Base-by-base conservation (phyloP, 2,113 vertebrate species). In the Puntigrus tetrazona region DNA sequence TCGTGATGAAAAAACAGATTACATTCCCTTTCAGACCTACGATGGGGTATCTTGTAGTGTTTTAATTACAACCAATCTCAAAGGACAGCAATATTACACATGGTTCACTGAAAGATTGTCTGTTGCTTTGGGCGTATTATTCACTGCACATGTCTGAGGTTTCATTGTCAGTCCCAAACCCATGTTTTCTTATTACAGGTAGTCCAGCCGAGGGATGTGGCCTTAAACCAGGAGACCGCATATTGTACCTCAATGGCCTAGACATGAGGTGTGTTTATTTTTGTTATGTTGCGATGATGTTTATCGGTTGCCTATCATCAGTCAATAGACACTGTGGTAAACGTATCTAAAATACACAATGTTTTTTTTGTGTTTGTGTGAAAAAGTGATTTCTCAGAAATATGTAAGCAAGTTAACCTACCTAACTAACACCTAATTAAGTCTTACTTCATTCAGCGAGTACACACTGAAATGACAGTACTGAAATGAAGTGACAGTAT, bases 241-340 rank as follows among this genome's bases (percentile, higher is more conserved):
- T 99, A 88, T 94, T 99, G 27, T 99, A 99, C 91, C 97, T 99
- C 86, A 99, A 99, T 0, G 98, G 98, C 34, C 92, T 99, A 90
- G 98, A 99, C 91, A 99, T 99, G 98, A 99, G 98, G 98, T 98
- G 86, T 90, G 95, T 70, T 27, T 69, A 34, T 50, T 79, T 77
- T 29, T 59, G 45, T 63, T 31, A n/a, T n/a, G 34, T 14, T 84
- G n/a, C 72, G 5, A 18, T 5, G 72, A n/a, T 43, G 25, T 82
- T 82, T 38, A 29, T 70, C 27, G 27, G 31, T 38, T 59, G 13
- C 22, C 25, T 27, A 25, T 14, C 75, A 25, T 14, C 75, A 57
- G 45, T 36, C 11, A 59, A 2, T 41, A 78, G 22, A 36, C 61
- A 59, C 22, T 78, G 13, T 38, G 22, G 34, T 16, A 55, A 55